Conservation (phyloP, 2,113 vertebrate species). For the Indicator maculatus region DNA sequence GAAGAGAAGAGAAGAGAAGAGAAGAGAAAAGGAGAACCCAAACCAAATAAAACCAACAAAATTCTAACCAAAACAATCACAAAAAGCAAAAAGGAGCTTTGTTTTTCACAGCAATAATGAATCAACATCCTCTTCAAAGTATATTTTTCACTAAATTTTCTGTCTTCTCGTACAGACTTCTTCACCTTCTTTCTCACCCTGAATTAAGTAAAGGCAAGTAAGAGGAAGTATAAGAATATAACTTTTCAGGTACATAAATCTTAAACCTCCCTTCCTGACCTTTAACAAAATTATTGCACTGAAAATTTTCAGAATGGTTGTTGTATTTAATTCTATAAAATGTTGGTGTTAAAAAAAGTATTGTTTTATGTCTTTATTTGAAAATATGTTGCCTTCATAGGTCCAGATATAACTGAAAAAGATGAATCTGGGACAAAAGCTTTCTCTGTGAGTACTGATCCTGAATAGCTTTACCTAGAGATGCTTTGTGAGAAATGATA, state of each 20-base stretch:
- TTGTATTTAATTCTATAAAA: background rate
- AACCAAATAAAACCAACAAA: too few relatives aligned
- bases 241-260: background rate
- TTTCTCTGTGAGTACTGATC: background rate
- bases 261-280: background rate
- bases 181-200: background rate
- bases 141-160: background rate
- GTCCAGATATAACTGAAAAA: background rate
- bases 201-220: background rate
- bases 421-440: background rate
- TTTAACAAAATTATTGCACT: background rate
- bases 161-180: background rate
- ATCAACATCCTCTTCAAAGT: background rate
- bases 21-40: too few relatives aligned
- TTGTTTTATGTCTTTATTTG: background rate
- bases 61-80: background rate
- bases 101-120: background rate
- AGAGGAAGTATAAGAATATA: background rate
- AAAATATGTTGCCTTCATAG: background rate
- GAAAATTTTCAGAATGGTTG: background rate
- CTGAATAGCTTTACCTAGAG: background rate
- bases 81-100: background rate
- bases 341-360: background rate
- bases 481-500: background rate
- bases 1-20: too few relatives aligned